Evolutionary conservation across 1,140 invertebrate species (phyloP).

Genomic region (Lordiphosa mommai): DNA sequence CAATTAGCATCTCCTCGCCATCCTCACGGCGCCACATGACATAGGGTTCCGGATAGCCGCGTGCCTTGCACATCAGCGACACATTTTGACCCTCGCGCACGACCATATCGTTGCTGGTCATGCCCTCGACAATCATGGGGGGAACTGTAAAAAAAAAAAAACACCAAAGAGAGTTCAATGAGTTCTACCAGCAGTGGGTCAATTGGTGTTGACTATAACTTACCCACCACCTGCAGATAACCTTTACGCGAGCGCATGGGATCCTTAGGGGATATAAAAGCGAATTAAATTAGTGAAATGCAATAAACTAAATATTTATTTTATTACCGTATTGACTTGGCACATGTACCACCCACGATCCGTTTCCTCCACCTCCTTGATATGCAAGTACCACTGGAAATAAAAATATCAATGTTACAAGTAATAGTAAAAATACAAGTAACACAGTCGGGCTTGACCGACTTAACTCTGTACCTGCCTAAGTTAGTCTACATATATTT

Average conservation of each 20-base stretch:
- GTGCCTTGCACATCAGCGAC: slow-evolving; percentile 92
- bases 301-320: not conserved
- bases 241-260: slow-evolving; percentile 91
- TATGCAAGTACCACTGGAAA: slow-evolving; percentile 88
- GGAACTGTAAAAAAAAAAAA: slow-evolving; percentile 83
- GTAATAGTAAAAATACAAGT: not conserved
- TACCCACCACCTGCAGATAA: slow-evolving; percentile 93
- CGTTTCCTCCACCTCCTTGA: slow-evolving; percentile 89
- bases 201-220: slow-evolving; percentile 73
- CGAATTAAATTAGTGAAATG: not conserved
- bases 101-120: slow-evolving; percentile 93
- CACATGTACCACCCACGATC: slow-evolving; percentile 87
- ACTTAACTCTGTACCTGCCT: too few relatives aligned
- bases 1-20: slow-evolving; percentile 91
- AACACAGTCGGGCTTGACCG: too few relatives aligned
- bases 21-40: slow-evolving; percentile 95
- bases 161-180: slow-evolving; percentile 12
- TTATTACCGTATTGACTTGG: slow-evolving; percentile 79
- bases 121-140: slow-evolving; percentile 90
- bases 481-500: too few relatives aligned
- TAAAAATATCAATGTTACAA: not conserved
- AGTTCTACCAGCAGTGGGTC: slow-evolving; percentile 16
- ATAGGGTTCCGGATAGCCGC: slow-evolving; percentile 93
- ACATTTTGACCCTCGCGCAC: slow-evolving; percentile 93
- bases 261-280: slow-evolving; percentile 80